A percentile compares a stretch with the other conserved stretches of the same genome.
Conservation (phyloP, 2,888 invertebrate genomes). For the Drosophila helvetica region DNA sequence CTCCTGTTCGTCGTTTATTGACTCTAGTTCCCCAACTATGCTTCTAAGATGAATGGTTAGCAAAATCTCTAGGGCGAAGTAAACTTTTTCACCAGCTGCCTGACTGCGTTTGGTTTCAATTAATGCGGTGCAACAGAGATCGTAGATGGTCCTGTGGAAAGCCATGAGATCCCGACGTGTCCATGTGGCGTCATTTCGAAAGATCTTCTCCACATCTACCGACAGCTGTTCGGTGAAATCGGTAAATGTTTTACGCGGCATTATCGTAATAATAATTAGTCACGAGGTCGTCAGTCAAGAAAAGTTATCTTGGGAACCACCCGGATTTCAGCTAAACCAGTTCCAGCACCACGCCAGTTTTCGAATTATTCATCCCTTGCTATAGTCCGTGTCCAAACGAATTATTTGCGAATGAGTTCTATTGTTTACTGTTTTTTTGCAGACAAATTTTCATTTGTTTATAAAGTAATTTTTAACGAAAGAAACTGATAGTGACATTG, state of each 20-base stretch:
- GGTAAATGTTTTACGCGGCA: neutral
- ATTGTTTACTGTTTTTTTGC: too few relatives aligned
- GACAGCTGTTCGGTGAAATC: neutral
- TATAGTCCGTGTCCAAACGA: too few relatives aligned
- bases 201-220: neutral
- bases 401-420: too few relatives aligned
- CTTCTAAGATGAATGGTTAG: neutral
- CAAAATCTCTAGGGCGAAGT: neutral
- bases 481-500: too few relatives aligned
- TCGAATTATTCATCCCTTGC: too few relatives aligned
- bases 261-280: too few relatives aligned
- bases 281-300: too few relatives aligned
- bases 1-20: neutral
- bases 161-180: neutral
- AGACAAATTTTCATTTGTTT: too few relatives aligned
- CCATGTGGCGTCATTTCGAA: neutral
- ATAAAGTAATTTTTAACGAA: too few relatives aligned
- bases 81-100: neutral
- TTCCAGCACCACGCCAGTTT: too few relatives aligned
- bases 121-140: neutral
- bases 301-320: too few relatives aligned
- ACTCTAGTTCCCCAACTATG: neutral
- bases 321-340: too few relatives aligned
- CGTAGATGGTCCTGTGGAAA: neutral
- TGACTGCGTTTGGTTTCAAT: neutral